phyloP scores from a whole-genome alignment of 2,888 invertebrate species.

The Aricia artaxerxes region DNA sequence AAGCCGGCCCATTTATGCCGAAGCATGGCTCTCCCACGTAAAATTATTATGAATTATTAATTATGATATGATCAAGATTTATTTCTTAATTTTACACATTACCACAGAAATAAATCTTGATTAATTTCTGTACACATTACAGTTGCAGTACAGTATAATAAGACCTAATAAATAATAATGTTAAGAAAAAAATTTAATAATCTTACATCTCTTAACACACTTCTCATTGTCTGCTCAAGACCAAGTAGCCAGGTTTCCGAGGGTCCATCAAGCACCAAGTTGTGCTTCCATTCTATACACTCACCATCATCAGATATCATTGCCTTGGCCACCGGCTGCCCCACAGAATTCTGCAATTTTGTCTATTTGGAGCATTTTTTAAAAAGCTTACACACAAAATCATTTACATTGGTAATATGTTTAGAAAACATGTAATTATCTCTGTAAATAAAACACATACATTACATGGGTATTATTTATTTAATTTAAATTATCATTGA shows the following conservation, averaged over 20 bases:
- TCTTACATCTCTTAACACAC: constrained; percentile 77
- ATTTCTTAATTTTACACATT: no score
- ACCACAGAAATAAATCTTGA: no score
- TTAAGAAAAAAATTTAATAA: neutral
- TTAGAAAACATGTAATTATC: neutral
- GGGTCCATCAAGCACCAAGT: constrained; percentile 87
- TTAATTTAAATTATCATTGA: neutral
- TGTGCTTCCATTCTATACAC: constrained; percentile 86
- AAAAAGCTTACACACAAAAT: neutral
- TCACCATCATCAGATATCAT: constrained; percentile 94
- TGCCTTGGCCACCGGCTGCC: constrained; percentile 78
- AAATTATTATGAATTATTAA: no score
- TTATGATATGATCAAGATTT: no score
- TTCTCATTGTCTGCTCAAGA: constrained; percentile 84
- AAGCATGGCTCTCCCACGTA: no score
- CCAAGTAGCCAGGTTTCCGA: constrained; percentile 90
- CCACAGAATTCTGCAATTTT: constrained; percentile 62
- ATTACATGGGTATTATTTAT: neutral
- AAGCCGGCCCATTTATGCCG: no score
- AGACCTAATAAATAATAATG: no score
- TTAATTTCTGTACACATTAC: no score
- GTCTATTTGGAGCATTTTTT: neutral
- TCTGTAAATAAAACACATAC: neutral
- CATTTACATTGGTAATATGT: neutral
- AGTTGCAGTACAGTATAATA: no score